Conservation (phyloP, 2,113 vertebrate species). For the Colius striatus region DNA sequence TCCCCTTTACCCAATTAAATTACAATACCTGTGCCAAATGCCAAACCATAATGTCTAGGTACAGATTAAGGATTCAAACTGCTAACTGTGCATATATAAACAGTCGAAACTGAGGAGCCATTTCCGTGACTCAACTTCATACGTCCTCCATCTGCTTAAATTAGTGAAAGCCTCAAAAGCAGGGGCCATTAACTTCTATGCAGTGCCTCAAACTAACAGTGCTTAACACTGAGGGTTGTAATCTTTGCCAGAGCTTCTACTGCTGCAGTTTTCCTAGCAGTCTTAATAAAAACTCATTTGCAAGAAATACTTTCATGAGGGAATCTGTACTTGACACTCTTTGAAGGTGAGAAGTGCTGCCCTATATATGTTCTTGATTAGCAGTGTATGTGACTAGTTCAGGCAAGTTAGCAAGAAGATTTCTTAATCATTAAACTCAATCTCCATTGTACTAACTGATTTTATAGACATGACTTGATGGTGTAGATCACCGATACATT, state of each 20-base stretch:
- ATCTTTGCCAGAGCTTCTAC: background rate
- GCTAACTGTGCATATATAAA: background rate
- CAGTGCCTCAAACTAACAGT: background rate
- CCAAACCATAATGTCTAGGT: background rate
- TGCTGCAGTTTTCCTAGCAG: background rate
- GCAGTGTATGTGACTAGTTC: background rate
- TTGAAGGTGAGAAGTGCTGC: background rate
- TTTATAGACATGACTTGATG: background rate
- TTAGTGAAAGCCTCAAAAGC: background rate
- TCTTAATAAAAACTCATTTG: background rate
- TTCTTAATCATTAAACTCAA: background rate
- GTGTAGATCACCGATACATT: background rate
- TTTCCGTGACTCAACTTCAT: background rate
- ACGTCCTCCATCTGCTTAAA: background rate
- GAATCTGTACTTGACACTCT: background rate
- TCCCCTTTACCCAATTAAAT: background rate
- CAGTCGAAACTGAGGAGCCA: background rate
- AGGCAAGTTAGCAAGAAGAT: background rate
- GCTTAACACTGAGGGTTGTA: background rate
- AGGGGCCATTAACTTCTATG: background rate
- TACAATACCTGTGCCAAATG: background rate
- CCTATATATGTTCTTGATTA: background rate
- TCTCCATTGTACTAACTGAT: background rate
- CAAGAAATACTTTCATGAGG: background rate
- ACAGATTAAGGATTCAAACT: background rate